Base-by-base conservation (phyloP, 1,140 invertebrate genomes). In the Caenorhabditis brenneri region DNA sequence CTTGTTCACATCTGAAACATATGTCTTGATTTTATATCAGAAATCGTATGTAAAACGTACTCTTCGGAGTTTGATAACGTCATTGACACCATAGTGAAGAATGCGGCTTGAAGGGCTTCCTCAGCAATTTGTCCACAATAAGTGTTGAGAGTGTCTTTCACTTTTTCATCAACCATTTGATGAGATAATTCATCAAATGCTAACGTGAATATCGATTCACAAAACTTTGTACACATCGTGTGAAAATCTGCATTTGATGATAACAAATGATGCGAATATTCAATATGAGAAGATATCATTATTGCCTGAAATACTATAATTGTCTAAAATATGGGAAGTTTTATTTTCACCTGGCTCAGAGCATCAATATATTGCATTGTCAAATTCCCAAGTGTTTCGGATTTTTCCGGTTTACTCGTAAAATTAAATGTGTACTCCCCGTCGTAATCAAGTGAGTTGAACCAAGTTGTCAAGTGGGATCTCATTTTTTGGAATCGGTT, bases 211-310 rank as follows among this genome's bases (percentile, higher is more conserved):
- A 74, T 74, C n/a, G 65, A 74, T 74, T 74, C 65, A 46, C 65
- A 74, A n/a, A 74, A 74, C 24, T 27, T 12, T 42, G 36, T 74
- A n/a, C 65, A 74, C 65, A 74, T 74, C 65, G 24, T 12, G 4
- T 74, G 65, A 12, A 74, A 74, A 2, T 74, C n/a, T 9, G 65
- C 19, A 27, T 74, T 42, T 4, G 65, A 74, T 10, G 65, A 74
- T 74, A 74, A 46, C 29, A 74, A 39, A 46, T 74, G 15, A 42
- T 74, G 65, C n/a, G 65, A 74, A 46, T 74, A 74, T 74, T 74
- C 65, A 74, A 74, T 74, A 74, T 74, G 65, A 74, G 65, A 74
- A 24, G 65, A 74, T 74, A 74, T 74, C 36, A 74, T 74, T 39
- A 74, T 74, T 42, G 65, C 65, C 65, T 74, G 65, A 24, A 74